These are phyloP conservation scores for Nymphicus hollandicus DNA, from an alignment of 2,113 vertebrate species.

Conservation along the genomic window DNA sequence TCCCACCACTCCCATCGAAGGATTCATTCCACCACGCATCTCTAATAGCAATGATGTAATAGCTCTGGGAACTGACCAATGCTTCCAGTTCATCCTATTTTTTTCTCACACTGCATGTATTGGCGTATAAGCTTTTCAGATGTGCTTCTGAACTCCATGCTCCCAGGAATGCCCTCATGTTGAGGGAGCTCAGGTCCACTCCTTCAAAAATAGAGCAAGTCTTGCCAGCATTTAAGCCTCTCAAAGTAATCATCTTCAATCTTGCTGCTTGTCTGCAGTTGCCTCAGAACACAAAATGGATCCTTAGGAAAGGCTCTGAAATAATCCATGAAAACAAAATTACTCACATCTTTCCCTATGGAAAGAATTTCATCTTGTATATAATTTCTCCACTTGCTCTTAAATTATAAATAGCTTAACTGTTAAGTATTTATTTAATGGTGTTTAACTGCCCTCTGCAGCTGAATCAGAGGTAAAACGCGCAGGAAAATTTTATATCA, in stretches of 20 bases:
- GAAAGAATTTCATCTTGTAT: not conserved
- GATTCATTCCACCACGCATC: not conserved
- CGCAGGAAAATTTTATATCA: not conserved
- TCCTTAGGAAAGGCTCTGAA: not conserved
- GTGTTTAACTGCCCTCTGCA: not conserved
- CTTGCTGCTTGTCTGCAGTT: not conserved
- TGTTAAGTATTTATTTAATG: not conserved
- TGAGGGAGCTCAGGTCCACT: not conserved
- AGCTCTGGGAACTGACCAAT: not conserved
- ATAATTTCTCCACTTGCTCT: not conserved
- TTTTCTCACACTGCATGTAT: accelerated
- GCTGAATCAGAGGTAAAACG: not conserved
- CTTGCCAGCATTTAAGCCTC: not conserved
- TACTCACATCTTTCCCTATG: not conserved
- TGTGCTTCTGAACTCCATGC: not conserved
- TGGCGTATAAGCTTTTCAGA: not conserved
- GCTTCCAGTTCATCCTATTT: not conserved
- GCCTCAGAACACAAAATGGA: not conserved
- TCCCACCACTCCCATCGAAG: not conserved
- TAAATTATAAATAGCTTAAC: not conserved
- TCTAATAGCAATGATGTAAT: not conserved
- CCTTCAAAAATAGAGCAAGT: not conserved
- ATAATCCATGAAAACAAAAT: not conserved
- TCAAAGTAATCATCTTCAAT: not conserved
- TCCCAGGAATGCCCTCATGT: not conserved